A percentile compares a stretch with the other conserved stretches of the same genome.
These are phyloP conservation scores for Sesia apiformis DNA, from an alignment of 2,888 invertebrate genomes.

Conservation along the genomic window DNA sequence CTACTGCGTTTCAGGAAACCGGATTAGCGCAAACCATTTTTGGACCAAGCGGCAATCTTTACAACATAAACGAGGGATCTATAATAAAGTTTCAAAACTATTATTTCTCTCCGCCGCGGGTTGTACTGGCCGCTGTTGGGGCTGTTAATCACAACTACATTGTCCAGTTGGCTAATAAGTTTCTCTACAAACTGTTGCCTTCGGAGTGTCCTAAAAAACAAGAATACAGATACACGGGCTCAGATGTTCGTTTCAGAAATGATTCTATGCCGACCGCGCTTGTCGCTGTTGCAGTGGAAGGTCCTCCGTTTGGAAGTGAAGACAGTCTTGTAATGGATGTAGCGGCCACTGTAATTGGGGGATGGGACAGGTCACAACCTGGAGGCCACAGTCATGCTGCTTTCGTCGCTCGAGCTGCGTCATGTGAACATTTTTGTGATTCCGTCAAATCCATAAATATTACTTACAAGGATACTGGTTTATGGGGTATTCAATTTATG, in stretches of 20 bases:
- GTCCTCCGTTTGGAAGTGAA: constrained; percentile 90
- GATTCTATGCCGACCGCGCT: constrained; percentile 92
- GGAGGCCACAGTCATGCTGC: constrained; percentile 88
- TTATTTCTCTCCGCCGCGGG: constrained; percentile 91
- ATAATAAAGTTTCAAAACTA: constrained; percentile 84
- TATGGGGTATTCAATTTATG: constrained; percentile 94
- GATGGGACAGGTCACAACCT: constrained; percentile 91
- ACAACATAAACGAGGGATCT: constrained; percentile 76
- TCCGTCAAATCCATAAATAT: constrained; percentile 97
- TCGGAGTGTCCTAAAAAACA: constrained; percentile 59
- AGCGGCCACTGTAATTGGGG: constrained; percentile 92
- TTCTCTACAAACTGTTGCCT: constrained; percentile 77
- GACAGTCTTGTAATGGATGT: constrained; percentile 96
- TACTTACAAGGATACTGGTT: constrained; percentile 96
- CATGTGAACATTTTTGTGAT: constrained; percentile 82
- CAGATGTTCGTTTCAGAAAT: constrained; percentile 90
- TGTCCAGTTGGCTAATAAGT: constrained; percentile 81
- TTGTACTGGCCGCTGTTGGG: constrained; percentile 94
- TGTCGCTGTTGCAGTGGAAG: constrained; percentile 93
- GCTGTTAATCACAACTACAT: constrained; percentile 91
- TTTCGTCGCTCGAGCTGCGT: constrained; percentile 81
- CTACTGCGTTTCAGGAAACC: constrained; percentile 60
- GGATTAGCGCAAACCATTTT: constrained; percentile 44
- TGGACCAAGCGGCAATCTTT: constrained; percentile 81
- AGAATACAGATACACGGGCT: constrained; percentile 87